A percentile compares a stretch with the other conserved stretches of the same genome.
These are phyloP conservation scores for Ariolimax columbianus DNA, from an alignment of 2,888 invertebrate species.

Conservation along the genomic window DNA sequence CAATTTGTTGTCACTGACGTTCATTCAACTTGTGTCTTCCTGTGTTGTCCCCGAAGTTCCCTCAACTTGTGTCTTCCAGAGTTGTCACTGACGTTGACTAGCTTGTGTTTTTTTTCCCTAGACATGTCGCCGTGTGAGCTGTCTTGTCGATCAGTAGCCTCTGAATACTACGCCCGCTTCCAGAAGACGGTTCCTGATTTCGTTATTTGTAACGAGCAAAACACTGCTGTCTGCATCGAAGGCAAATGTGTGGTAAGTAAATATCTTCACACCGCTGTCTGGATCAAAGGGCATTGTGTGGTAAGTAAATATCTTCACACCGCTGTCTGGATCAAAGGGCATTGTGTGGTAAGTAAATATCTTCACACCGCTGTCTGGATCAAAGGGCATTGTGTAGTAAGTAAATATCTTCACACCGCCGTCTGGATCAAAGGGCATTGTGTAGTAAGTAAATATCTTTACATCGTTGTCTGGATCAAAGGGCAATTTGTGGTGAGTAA, in stretches of 20 bases:
- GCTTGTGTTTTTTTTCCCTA: not conserved
- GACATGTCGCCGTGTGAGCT: constrained; percentile 54
- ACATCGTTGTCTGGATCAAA: too few species aligned
- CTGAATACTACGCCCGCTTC: constrained; percentile 56
- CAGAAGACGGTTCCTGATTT: constrained; percentile 53
- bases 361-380: too few species aligned
- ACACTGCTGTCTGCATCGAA: constrained; percentile 53
- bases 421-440: too few species aligned
- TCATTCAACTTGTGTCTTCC: too few species aligned
- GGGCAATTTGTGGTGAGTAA: too few species aligned
- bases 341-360: constrained; percentile 57
- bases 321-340: constrained; percentile 55
- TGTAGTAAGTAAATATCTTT: too few species aligned
- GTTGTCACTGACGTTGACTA: not conserved
- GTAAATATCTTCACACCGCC: too few species aligned
- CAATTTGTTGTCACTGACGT: too few species aligned
- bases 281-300: constrained; percentile 57
- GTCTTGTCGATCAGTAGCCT: constrained; percentile 54
- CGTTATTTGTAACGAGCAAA: constrained; percentile 54
- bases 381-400: too few species aligned
- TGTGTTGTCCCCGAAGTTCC: too few species aligned
- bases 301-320: constrained; percentile 53
- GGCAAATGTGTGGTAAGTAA: constrained; percentile 58
- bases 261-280: constrained; percentile 49
- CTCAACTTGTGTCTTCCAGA: too few species aligned